Evolutionary conservation across 2,113 vertebrate species (phyloP).

Genomic region (Hippocampus barbouri): DNA sequence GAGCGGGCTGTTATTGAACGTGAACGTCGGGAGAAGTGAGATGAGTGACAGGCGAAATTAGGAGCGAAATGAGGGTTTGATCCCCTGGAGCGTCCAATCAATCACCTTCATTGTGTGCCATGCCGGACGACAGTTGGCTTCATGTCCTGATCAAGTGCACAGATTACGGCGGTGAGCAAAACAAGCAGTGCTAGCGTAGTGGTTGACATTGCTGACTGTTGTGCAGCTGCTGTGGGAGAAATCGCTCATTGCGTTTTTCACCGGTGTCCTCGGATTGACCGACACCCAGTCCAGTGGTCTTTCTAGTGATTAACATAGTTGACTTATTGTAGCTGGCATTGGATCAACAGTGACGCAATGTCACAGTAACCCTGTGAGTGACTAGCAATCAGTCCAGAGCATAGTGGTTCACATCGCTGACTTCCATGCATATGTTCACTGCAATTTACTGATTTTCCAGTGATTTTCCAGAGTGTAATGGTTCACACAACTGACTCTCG

Average conservation of each 20-base stretch:
- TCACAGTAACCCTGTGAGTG: neutral
- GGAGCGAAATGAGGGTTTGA: constrained; percentile 19
- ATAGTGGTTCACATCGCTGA: neutral
- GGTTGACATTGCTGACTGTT: neutral
- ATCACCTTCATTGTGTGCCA: constrained; percentile 10
- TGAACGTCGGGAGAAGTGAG: constrained; percentile 26
- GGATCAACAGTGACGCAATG: neutral
- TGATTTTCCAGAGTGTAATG: too few relatives aligned
- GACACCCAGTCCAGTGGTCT: neutral
- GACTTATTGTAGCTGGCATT: neutral
- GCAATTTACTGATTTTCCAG: too few relatives aligned
- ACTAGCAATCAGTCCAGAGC: neutral
- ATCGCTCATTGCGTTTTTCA: neutral
- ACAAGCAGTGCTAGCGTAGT: neutral
- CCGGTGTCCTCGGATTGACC: neutral
- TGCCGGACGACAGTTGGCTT: constrained; percentile 7
- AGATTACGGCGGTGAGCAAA: neutral
- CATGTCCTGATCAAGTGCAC: constrained; percentile 6
- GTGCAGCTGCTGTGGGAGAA: neutral
- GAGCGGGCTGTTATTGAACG: constrained; percentile 29
- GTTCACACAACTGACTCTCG: too few relatives aligned
- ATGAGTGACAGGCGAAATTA: constrained; percentile 45
- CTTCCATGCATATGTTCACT: too few relatives aligned
- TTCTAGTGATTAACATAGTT: neutral
- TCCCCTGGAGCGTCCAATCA: constrained; percentile 3